A percentile compares a stretch with the other conserved stretches of the same genome.
These are phyloP conservation scores for Cinclus mexicanus DNA, from an alignment of 2,113 vertebrate species.

Conservation along the genomic window DNA sequence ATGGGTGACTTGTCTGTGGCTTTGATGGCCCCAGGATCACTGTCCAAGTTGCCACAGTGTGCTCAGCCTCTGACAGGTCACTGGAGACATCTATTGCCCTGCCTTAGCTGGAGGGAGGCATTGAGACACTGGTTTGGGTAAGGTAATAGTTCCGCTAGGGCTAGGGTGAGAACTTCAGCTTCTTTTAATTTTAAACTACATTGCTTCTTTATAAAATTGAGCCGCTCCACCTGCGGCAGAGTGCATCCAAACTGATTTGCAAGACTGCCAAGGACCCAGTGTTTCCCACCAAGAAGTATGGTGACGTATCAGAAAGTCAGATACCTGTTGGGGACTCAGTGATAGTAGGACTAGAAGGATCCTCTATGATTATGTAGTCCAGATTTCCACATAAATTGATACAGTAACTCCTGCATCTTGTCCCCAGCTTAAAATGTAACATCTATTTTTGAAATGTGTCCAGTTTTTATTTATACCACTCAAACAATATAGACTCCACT, in stretches of 20 bases:
- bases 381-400: not conserved
- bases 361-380: not conserved
- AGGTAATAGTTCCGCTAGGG: not conserved
- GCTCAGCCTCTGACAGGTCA: not conserved
- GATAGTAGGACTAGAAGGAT: not conserved
- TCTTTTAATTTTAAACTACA: not conserved
- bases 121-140: not conserved
- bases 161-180: not conserved
- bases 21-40: not conserved
- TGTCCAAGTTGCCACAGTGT: accelerated
- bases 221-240: not conserved
- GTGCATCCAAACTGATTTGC: not conserved
- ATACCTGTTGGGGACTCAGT: not conserved
- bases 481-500: not conserved
- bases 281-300: not conserved
- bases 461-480: not conserved
- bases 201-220: not conserved
- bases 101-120: not conserved
- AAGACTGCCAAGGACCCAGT: not conserved
- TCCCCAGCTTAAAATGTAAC: not conserved
- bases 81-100: not conserved
- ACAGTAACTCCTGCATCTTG: not conserved
- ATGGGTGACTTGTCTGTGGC: not conserved
- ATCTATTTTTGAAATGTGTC: not conserved
- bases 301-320: not conserved